Percentiles rank a stretch among this genome's conserved stretches.
These are phyloP conservation scores for Falco columbarius DNA, from an alignment of 2,797 vertebrate species.

Conservation along the genomic window DNA sequence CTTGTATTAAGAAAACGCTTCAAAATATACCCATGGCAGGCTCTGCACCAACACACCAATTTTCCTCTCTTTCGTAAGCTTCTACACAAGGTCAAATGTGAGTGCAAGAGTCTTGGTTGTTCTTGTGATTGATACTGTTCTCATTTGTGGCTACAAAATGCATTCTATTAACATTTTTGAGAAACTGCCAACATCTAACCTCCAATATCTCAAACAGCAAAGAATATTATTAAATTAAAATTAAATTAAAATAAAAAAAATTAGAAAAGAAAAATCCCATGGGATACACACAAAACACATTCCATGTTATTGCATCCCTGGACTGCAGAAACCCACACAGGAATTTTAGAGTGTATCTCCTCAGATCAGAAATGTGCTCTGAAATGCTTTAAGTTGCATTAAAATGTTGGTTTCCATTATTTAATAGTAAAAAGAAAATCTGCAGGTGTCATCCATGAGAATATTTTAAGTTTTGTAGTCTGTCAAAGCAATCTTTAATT, in stretches of 20 bases:
- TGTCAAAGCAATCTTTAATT: neutral
- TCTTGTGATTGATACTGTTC: neutral
- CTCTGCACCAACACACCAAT: neutral
- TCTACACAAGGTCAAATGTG: neutral
- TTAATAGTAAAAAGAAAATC: neutral
- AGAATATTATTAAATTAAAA: neutral
- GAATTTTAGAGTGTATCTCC: neutral
- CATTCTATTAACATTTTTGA: neutral
- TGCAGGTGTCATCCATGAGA: neutral
- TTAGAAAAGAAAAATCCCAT: neutral
- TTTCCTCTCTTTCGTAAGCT: neutral
- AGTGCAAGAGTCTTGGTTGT: neutral
- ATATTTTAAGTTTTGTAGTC: neutral
- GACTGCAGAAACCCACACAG: neutral
- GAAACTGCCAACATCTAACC: neutral
- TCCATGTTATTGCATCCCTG: neutral
- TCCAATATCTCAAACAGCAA: neutral
- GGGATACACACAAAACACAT: rapidly evolving
- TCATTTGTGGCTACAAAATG: neutral
- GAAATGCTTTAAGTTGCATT: neutral
- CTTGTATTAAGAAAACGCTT: neutral
- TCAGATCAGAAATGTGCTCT: neutral
- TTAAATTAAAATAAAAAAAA: too few species aligned
- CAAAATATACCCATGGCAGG: neutral
- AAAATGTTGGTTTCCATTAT: neutral